Evolutionary conservation across 1,140 invertebrate genomes (phyloP).

Genomic region (Melitaea cinxia): DNA sequence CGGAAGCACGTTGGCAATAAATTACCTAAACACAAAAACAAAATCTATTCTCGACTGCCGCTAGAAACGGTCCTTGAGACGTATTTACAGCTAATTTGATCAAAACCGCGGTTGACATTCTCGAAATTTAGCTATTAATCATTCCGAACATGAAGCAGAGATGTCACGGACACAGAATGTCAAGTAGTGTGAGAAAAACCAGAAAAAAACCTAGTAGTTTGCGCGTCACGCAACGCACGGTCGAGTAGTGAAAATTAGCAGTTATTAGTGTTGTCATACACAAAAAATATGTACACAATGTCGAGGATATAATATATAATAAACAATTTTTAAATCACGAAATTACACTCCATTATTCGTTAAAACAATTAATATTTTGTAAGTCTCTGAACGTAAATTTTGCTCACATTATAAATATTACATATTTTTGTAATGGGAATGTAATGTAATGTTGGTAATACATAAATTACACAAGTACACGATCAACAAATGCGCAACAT

Average conservation of each 20-base stretch:
- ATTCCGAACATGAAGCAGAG: conserved; percentile 55
- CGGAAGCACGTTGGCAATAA: conserved; percentile 17
- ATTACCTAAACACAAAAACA: conserved; percentile 45
- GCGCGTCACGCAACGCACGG: conserved; percentile 43
- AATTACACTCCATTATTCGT: no score
- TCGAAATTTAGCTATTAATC: conserved; percentile 51
- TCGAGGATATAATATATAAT: neutral
- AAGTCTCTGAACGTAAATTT: no score
- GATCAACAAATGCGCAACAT: neutral
- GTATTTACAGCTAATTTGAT: conserved; percentile 54
- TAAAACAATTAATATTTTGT: no score
- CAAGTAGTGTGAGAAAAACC: conserved; percentile 61
- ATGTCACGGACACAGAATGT: conserved; percentile 53
- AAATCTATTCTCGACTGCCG: conserved; percentile 53
- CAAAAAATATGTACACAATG: neutral
- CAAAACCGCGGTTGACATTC: conserved; percentile 55
- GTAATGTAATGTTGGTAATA: neutral
- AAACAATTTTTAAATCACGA: neutral
- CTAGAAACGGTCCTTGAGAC: conserved; percentile 59
- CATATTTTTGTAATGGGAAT: neutral
- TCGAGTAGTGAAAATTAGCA: conserved; percentile 52
- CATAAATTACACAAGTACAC: neutral
- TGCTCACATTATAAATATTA: no score
- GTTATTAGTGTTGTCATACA: conserved; percentile 11
- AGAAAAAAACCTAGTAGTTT: conserved; percentile 46